Conservation (phyloP, 2,797 vertebrate species). For the Calcarius lapponicus region DNA sequence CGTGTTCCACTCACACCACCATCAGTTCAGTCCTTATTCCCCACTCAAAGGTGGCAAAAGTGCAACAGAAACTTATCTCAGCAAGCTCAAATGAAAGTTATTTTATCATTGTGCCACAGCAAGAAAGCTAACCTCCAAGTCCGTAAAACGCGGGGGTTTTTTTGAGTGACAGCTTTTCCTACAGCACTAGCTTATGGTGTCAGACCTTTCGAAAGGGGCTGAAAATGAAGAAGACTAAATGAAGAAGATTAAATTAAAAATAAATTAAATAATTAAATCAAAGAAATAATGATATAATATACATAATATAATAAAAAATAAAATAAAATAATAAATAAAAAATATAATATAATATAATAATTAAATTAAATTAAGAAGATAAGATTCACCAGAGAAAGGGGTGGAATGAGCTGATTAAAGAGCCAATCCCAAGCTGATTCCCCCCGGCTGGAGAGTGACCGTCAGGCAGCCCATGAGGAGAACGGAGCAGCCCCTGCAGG, state of each 20-base stretch:
- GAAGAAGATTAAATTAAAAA: not conserved
- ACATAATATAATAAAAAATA: no score
- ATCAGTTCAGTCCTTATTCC: not conserved
- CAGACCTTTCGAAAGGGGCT: not conserved
- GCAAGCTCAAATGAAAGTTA: not conserved
- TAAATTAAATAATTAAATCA: not conserved
- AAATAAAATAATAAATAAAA: no score
- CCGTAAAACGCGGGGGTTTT: not conserved
- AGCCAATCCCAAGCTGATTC: not conserved
- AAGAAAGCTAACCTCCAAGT: not conserved
- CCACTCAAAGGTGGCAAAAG: not conserved
- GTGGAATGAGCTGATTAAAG: not conserved
- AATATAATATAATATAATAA: no score
- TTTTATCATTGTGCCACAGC: not conserved
- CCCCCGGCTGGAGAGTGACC: not conserved
- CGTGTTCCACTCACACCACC: not conserved
- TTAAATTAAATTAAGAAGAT: not conserved
- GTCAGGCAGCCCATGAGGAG: not conserved
- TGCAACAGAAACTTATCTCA: not conserved
- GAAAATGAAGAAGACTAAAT: not conserved
- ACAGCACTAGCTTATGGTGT: rapidly evolving
- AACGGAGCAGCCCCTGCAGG: not conserved
- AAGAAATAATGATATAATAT: not conserved
- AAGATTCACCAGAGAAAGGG: not conserved
- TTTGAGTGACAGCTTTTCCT: not conserved